Conservation (phyloP, 2,888 invertebrate genomes). For the Drosophila percnosoma region DNA sequence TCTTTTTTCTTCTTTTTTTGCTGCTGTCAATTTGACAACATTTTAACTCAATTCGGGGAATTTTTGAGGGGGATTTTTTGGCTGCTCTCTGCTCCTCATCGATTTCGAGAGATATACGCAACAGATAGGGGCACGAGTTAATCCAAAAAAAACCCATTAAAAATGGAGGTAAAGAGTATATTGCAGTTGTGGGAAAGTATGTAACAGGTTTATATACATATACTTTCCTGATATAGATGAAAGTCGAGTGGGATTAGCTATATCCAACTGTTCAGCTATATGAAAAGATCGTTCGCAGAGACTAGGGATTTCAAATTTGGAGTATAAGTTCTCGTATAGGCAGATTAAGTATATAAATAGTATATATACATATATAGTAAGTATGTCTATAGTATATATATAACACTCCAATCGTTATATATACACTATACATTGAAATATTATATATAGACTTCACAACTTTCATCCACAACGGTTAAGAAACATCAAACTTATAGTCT, state of each 20-base stretch:
- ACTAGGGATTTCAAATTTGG: background rate
- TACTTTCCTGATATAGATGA: background rate
- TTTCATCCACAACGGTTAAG: background rate
- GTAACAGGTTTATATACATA: background rate
- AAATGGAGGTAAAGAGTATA: background rate
- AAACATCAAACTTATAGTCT: no score
- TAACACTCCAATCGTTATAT: no score
- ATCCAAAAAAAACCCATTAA: background rate
- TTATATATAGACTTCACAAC: background rate
- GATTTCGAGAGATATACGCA: background rate
- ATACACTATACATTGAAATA: no score
- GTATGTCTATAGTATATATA: no score
- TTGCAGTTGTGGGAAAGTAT: background rate
- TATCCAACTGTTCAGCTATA: no score
- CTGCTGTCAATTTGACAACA: slow-evolving; percentile 40
- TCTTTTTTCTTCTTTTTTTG: background rate
- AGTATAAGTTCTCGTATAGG: background rate
- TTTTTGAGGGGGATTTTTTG: slow-evolving; percentile 4
- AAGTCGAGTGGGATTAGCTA: accelerated
- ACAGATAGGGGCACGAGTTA: background rate
- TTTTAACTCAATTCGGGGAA: slow-evolving; percentile 19
- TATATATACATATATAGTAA: no score
- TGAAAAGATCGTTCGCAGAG: background rate
- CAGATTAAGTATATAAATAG: background rate
- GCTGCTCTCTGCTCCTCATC: background rate